phyloP scores from a whole-genome alignment of 2,113 vertebrate genomes.

The Gnathonemus echidnorhynchus region DNA sequence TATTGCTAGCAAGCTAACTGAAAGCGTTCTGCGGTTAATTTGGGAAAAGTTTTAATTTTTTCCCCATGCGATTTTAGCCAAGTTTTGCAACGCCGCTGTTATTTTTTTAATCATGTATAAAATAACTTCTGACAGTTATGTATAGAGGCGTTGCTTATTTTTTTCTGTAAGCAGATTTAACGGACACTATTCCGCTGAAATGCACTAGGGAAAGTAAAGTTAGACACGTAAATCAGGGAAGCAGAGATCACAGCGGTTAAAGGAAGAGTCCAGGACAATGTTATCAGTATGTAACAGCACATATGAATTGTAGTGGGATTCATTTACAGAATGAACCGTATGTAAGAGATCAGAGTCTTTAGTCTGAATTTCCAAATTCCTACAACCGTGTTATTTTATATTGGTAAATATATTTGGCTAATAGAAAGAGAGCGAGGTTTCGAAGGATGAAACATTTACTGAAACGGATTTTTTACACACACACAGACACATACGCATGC shows the following conservation, averaged over 20 bases:
- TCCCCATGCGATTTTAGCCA: neutral
- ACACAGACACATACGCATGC: neutral
- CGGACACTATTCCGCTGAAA: neutral
- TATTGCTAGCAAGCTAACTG: neutral
- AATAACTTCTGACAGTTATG: neutral
- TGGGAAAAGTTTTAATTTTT: neutral
- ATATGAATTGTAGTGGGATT: neutral
- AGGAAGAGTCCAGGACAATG: neutral
- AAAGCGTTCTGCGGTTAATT: neutral
- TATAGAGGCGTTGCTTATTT: neutral
- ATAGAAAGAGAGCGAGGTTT: neutral
- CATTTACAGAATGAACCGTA: neutral
- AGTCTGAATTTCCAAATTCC: neutral
- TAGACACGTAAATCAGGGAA: neutral
- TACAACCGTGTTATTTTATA: neutral
- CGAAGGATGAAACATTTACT: neutral
- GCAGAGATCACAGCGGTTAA: neutral
- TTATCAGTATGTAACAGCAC: neutral
- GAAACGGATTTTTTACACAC: neutral
- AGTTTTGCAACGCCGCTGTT: neutral
- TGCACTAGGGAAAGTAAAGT: neutral
- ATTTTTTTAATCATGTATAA: neutral
- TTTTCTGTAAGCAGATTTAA: neutral
- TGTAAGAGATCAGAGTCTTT: neutral
- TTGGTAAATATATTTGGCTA: neutral